Evolutionary conservation across 2,797 vertebrate genomes (phyloP).

Genomic region (Holocentrus rufus): DNA sequence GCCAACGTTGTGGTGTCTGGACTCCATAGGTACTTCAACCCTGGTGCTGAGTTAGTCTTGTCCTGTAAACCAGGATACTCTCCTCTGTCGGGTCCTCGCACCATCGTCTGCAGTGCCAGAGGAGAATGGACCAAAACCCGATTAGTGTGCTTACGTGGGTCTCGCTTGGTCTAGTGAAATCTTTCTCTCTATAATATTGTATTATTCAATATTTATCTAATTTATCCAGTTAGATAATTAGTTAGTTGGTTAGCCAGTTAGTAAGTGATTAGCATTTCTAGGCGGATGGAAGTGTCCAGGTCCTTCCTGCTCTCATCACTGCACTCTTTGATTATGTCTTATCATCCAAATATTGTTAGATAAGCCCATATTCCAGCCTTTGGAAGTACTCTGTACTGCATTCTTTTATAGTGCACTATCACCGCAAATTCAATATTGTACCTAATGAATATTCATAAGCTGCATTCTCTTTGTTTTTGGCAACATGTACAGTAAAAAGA

Average conservation of each 20-base stretch:
- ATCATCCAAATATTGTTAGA: background rate
- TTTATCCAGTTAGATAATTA: too few species aligned
- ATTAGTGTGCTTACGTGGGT: conserved; percentile 85
- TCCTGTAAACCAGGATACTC: conserved; percentile 80
- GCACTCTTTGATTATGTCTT: background rate
- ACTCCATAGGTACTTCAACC: conserved; percentile 73
- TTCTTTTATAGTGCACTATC: too few species aligned
- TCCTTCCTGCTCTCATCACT: background rate
- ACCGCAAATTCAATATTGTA: background rate
- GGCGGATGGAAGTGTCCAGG: background rate
- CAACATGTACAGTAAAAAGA: background rate
- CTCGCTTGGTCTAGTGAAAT: conserved; percentile 19
- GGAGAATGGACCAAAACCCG: conserved; percentile 82
- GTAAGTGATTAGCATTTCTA: too few species aligned
- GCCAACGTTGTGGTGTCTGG: conserved; percentile 61
- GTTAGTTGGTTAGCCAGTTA: too few species aligned
- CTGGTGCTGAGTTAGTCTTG: conserved; percentile 75
- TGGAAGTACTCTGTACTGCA: too few species aligned
- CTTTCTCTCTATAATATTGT: too few species aligned
- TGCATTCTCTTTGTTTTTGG: background rate
- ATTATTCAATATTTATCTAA: too few species aligned
- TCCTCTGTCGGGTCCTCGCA: conserved; percentile 65
- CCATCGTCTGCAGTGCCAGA: conserved; percentile 71
- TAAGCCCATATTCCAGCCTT: too few species aligned
- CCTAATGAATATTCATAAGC: background rate